Conservation (phyloP, 2,888 invertebrate species). For the Drosophila quinaria region DNA sequence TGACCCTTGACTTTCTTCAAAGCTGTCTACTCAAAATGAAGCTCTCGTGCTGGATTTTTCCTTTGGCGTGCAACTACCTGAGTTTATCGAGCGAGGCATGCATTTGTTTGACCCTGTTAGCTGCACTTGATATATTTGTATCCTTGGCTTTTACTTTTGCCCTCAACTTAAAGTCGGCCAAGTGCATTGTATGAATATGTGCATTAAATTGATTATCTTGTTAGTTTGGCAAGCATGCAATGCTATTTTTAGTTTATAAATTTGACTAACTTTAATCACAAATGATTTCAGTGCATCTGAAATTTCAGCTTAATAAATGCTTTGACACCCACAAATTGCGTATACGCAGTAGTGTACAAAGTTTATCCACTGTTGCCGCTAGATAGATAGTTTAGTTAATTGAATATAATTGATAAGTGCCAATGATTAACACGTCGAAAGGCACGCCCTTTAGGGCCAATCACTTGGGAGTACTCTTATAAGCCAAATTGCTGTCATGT, state of each 20-base stretch:
- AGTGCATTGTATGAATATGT: slow-evolving; percentile 12
- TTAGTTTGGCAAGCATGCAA: not conserved
- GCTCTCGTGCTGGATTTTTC: slow-evolving; percentile 19
- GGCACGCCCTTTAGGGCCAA: not conserved
- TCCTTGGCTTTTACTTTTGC: slow-evolving; percentile 44
- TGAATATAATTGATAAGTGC: slow-evolving; percentile 16
- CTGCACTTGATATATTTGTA: slow-evolving; percentile 32
- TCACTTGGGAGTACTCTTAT: slow-evolving; percentile 4
- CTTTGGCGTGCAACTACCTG: slow-evolving; percentile 13
- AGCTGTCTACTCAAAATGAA: slow-evolving; percentile 42
- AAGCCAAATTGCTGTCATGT: slow-evolving; percentile 12
- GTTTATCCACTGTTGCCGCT: slow-evolving; percentile 1
- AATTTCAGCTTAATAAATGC: not conserved
- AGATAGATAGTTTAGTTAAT: slow-evolving; percentile 18
- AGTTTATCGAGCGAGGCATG: slow-evolving; percentile 35
- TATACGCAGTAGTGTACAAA: not conserved
- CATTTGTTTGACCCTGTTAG: slow-evolving; percentile 38
- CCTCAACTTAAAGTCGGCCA: slow-evolving; percentile 18
- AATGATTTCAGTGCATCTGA: not conserved
- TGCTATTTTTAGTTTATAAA: not conserved
- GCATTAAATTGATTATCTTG: not conserved
- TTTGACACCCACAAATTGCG: slow-evolving; percentile 21
- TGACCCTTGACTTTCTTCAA: slow-evolving; percentile 60
- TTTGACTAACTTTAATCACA: not conserved
- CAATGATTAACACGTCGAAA: slow-evolving; percentile 1